Conservation (phyloP, 2,797 vertebrate species). For the Sebastes vulpes region DNA sequence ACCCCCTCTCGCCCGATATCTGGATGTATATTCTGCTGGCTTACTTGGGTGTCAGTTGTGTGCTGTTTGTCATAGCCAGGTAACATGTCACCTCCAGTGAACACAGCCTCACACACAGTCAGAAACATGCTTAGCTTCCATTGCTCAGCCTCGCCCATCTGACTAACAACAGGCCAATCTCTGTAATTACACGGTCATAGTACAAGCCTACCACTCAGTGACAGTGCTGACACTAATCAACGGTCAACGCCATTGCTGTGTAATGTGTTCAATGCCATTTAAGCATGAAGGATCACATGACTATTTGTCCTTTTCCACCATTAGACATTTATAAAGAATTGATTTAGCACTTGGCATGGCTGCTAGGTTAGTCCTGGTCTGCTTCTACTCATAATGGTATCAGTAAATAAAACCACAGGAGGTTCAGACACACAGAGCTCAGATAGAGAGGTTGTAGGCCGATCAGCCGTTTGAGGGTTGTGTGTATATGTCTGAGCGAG, state of each 20-base stretch:
- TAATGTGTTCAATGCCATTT: constrained; percentile 19
- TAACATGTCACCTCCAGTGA: constrained; percentile 91
- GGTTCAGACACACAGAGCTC: constrained; percentile 54
- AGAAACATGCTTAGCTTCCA: constrained; percentile 38
- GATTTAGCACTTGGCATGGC: constrained; percentile 49
- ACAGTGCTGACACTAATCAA: constrained; percentile 31
- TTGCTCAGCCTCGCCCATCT: constrained; percentile 13
- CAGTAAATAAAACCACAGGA: constrained; percentile 41
- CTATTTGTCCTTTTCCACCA: neutral
- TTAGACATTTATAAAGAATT: neutral
- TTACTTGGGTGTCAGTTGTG: constrained; percentile 99
- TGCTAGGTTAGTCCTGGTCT: constrained; percentile 58
- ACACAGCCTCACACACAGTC: constrained; percentile 67
- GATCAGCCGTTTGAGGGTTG: constrained; percentile 72
- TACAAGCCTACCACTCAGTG: constrained; percentile 5
- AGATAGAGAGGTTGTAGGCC: constrained; percentile 49
- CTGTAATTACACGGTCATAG: constrained; percentile 24
- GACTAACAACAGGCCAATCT: constrained; percentile 46
- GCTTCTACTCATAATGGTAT: constrained; percentile 38
- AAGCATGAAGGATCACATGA: neutral
- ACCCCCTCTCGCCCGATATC: constrained; percentile 99
- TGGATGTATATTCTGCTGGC: constrained; percentile 99
- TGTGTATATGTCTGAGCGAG: constrained; percentile 54
- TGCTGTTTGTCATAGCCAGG: constrained; percentile 99
- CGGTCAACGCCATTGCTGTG: neutral